Percentiles rank a stretch among this genome's conserved stretches.
These are phyloP conservation scores for Phania funesta DNA, from an alignment of 2,888 invertebrate genomes.

Conservation along the genomic window DNA sequence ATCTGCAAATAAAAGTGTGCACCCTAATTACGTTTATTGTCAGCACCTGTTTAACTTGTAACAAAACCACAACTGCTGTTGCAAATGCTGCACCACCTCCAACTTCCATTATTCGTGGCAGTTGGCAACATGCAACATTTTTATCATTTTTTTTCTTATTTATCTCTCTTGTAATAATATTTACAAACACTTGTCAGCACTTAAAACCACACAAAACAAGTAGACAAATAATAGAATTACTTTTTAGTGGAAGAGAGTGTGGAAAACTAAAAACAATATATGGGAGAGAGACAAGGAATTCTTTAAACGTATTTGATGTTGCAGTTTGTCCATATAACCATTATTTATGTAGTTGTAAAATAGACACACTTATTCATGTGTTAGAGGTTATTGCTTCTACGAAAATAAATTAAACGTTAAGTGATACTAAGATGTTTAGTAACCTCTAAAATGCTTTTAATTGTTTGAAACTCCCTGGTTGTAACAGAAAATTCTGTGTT, in stretches of 20 bases:
- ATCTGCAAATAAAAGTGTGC: background rate
- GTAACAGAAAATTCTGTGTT: too few relatives aligned
- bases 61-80: conserved; percentile 21
- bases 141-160: conserved; percentile 28
- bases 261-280: background rate
- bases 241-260: background rate
- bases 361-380: too few relatives aligned
- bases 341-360: too few relatives aligned
- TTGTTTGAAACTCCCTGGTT: too few relatives aligned
- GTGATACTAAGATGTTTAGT: too few relatives aligned
- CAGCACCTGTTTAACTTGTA: conserved; percentile 56
- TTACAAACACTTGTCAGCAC: conserved; percentile 60
- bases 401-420: too few relatives aligned
- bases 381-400: too few relatives aligned
- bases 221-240: conserved; percentile 10
- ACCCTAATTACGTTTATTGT: conserved; percentile 43
- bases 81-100: conserved; percentile 27
- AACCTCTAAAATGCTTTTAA: too few relatives aligned
- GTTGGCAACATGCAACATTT: conserved; percentile 52
- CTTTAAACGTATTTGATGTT: too few relatives aligned
- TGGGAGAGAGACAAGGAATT: background rate
- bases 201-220: conserved; percentile 54
- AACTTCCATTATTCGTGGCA: conserved; percentile 11
- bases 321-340: too few relatives aligned
- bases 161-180: conserved; percentile 50